These are phyloP conservation scores for Anableps anableps DNA, from an alignment of 2,797 vertebrate species.

Conservation along the genomic window DNA sequence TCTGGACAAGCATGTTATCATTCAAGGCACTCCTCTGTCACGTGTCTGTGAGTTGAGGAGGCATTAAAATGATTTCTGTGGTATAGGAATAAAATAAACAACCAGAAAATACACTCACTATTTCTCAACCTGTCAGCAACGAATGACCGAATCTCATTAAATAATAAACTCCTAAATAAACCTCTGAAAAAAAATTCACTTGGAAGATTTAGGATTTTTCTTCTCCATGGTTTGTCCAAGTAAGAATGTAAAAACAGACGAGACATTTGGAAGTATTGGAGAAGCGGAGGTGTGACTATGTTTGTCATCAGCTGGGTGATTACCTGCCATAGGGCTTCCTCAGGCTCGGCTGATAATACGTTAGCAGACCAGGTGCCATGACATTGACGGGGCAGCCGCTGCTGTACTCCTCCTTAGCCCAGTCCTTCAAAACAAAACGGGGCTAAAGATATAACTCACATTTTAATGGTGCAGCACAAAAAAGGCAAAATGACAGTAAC, in stretches of 20 bases:
- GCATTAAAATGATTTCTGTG: conserved; percentile 21
- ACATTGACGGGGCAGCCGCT: conserved; percentile 83
- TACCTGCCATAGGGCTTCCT: conserved; percentile 82
- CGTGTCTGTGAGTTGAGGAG: conserved; percentile 41
- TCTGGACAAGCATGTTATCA: conserved; percentile 53
- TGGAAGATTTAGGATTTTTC: conserved; percentile 13
- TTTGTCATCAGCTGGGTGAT: conserved; percentile 44
- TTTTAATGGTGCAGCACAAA: not conserved
- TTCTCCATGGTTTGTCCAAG: not conserved
- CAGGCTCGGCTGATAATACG: conserved; percentile 80
- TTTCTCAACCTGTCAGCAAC: conserved; percentile 13
- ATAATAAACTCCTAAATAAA: conserved; percentile 12
- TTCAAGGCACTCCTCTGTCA: conserved; percentile 38
- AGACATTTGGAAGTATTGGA: not conserved
- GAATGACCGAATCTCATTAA: conserved; percentile 16
- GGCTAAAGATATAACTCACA: not conserved
- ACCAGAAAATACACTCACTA: conserved; percentile 14
- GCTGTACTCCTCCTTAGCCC: conserved; percentile 78
- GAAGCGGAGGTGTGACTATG: conserved; percentile 11
- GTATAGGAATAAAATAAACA: conserved; percentile 39
- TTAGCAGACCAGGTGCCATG: conserved; percentile 81
- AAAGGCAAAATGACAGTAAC: not conserved
- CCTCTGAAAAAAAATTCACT: conserved; percentile 7
- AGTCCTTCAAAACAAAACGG: conserved; percentile 70
- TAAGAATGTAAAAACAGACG: conserved; percentile 8